phyloP scores from a whole-genome alignment of 2,113 vertebrate genomes.

The Benitochromis conjunctus region DNA sequence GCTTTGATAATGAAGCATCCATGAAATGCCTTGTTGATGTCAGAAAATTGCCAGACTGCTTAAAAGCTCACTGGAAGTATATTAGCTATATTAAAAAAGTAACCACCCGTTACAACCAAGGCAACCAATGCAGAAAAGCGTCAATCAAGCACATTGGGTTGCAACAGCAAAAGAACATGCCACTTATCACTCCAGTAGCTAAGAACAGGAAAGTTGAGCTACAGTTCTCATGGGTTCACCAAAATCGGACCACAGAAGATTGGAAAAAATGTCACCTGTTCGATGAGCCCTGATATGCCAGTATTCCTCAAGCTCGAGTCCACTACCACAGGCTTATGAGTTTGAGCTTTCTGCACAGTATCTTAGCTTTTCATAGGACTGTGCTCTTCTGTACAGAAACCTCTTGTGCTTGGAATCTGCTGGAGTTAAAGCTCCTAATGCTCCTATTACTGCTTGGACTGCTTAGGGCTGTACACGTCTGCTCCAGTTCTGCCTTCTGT shows the following conservation, averaged over 20 bases:
- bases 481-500: not conserved
- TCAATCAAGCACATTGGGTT: not conserved
- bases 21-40: not conserved
- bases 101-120: not conserved
- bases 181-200: not conserved
- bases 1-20: not conserved
- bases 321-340: not conserved
- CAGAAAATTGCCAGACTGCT: not conserved
- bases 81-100: not conserved
- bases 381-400: not conserved
- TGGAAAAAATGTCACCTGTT: not conserved
- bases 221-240: not conserved
- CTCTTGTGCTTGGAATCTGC: not conserved
- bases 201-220: not conserved
- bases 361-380: accelerated
- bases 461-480: not conserved
- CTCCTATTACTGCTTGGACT: not conserved
- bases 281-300: not conserved
- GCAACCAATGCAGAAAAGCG: not conserved
- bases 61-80: not conserved
- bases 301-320: not conserved
- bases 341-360: not conserved
- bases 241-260: too few relatives aligned
- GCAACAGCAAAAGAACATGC: not conserved
- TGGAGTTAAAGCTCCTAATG: not conserved